phyloP scores from a whole-genome alignment of 2,113 vertebrate species.

The Morone saxatilis region DNA sequence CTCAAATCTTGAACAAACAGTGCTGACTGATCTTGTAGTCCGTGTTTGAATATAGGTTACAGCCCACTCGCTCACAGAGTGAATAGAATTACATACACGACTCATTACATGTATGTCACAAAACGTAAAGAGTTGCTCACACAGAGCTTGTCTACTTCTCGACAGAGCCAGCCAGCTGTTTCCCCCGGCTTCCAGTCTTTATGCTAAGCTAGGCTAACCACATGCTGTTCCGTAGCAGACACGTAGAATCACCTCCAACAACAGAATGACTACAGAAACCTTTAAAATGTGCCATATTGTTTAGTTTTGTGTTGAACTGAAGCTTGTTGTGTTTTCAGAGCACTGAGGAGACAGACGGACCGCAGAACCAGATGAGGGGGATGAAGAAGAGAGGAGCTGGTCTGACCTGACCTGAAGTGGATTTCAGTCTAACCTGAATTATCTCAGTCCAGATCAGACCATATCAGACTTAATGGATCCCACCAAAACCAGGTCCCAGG shows the following conservation, averaged over 20 bases:
- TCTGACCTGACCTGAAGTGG: constrained; percentile 58
- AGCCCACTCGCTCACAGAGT: no score
- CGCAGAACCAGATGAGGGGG: background rate
- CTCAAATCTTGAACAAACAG: no score
- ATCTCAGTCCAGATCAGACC: constrained; percentile 50
- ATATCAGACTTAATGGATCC: constrained; percentile 43
- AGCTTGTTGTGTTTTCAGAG: constrained; percentile 57
- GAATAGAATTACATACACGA: no score
- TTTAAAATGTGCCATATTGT: background rate
- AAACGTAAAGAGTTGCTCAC: no score
- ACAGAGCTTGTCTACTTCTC: no score
- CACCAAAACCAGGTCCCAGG: constrained; percentile 38
- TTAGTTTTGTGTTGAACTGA: background rate
- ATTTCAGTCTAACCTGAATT: constrained; percentile 33
- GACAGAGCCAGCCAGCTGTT: no score
- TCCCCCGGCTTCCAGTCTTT: background rate
- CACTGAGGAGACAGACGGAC: background rate
- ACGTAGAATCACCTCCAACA: background rate
- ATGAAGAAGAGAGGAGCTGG: constrained; percentile 25
- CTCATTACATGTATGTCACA: no score
- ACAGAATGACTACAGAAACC: no score
- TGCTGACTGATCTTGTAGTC: no score
- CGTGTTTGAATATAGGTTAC: no score
- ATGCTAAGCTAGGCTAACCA: background rate
- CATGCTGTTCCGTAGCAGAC: background rate